A percentile compares a stretch with the other conserved stretches of the same genome.
These are phyloP conservation scores for Uromys caudimaculatus DNA, from an alignment of 2,797 vertebrate species.

Conservation along the genomic window DNA sequence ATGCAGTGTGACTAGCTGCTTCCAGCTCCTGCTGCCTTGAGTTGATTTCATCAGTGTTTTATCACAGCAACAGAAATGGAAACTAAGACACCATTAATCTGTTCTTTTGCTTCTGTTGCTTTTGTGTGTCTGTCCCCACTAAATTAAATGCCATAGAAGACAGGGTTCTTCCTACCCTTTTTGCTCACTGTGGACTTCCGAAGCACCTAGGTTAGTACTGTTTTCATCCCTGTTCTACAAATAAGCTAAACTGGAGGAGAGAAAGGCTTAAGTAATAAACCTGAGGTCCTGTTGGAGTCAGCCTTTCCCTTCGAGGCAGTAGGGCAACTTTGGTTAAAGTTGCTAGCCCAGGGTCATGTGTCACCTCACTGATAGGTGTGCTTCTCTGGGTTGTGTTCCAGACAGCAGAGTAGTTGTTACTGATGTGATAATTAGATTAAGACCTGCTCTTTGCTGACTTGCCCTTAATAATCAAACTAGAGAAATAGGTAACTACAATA, in stretches of 20 bases:
- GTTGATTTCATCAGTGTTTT: neutral
- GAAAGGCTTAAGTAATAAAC: neutral
- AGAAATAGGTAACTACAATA: neutral
- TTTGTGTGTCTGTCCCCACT: neutral
- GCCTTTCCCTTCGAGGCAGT: neutral
- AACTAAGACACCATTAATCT: neutral
- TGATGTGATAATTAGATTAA: too few relatives aligned
- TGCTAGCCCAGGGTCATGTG: neutral
- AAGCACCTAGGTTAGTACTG: neutral
- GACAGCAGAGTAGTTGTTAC: neutral
- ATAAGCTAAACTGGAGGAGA: neutral
- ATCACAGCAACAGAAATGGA: neutral
- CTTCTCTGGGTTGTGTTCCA: neutral
- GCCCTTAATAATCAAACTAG: neutral
- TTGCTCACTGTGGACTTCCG: neutral
- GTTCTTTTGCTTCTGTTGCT: slow-evolving; percentile 4
- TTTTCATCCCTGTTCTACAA: neutral
- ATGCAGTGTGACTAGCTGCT: neutral
- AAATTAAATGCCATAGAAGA: neutral
- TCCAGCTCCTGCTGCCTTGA: neutral
- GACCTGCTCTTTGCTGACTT: neutral
- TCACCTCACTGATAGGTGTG: neutral
- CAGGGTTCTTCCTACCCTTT: neutral
- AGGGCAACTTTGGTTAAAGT: neutral
- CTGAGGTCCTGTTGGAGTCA: neutral